Conservation (phyloP, 1,140 invertebrate species). For the Copidosoma floridanum region DNA sequence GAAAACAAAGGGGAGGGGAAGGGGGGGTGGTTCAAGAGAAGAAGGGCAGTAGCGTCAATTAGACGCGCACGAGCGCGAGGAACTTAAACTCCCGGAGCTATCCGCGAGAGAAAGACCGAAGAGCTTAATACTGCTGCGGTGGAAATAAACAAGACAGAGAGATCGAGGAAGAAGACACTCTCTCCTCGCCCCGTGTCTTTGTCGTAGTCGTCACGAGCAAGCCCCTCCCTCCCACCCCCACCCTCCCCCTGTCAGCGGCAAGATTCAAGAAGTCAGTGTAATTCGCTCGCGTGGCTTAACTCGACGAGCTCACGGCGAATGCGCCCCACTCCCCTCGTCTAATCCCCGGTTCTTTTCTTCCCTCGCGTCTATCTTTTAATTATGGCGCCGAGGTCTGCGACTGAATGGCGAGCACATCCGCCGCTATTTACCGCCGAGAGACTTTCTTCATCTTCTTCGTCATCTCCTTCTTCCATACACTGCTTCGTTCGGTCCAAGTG, state of each 20-base stretch:
- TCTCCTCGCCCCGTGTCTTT: not conserved
- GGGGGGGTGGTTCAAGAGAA: no score
- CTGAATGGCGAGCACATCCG: not conserved
- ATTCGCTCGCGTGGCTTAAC: conserved; percentile 35
- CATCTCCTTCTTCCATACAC: not conserved
- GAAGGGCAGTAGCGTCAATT: conserved; percentile 4
- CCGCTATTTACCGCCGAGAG: no score
- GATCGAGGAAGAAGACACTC: conserved; percentile 32
- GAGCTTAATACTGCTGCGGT: no score
- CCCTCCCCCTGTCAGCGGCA: conserved; percentile 12
- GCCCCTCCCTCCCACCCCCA: no score
- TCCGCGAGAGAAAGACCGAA: no score
- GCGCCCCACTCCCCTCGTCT: conserved; percentile 23
- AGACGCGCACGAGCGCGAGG: not conserved
- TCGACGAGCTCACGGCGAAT: conserved; percentile 13
- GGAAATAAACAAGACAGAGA: conserved; percentile 19
- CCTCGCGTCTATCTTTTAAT: conserved; percentile 42
- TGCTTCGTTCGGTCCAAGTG: no score
- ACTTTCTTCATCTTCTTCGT: not conserved
- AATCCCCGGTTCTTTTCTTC: not conserved
- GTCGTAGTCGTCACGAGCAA: not conserved
- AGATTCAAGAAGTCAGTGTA: conserved; percentile 39
- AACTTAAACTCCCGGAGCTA: not conserved
- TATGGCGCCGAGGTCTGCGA: conserved; percentile 32
- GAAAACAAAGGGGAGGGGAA: conserved; percentile 25